These are phyloP conservation scores for Lasiurus cinereus DNA, from an alignment of 2,113 vertebrate genomes.

Conservation along the genomic window DNA sequence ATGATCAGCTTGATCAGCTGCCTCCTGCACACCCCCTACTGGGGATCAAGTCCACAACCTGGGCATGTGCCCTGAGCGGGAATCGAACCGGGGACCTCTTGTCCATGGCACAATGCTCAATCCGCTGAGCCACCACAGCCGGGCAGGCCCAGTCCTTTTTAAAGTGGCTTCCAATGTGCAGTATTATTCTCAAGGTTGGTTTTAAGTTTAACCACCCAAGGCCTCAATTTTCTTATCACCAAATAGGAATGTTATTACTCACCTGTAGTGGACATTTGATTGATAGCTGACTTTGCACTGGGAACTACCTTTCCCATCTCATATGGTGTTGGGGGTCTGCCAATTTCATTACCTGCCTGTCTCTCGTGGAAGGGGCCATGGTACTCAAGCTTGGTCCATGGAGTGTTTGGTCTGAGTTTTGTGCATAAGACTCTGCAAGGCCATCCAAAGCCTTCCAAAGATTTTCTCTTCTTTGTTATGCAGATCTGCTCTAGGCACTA, in stretches of 20 bases:
- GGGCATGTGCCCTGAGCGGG: too few species aligned
- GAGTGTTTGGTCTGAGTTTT: not conserved
- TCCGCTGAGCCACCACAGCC: too few species aligned
- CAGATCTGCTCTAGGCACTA: not conserved
- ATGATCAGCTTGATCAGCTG: too few species aligned
- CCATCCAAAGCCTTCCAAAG: not conserved
- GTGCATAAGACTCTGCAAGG: accelerated
- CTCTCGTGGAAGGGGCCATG: not conserved
- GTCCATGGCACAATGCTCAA: too few species aligned
- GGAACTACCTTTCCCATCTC: not conserved
- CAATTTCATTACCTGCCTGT: not conserved
- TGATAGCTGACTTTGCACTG: not conserved
- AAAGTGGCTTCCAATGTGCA: not conserved
- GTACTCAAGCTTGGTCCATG: not conserved
- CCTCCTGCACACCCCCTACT: too few species aligned
- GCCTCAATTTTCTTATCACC: not conserved
- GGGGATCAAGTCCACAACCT: too few species aligned
- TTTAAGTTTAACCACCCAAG: not conserved
- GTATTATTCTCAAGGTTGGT: not conserved
- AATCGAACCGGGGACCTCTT: too few species aligned
- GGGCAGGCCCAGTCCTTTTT: too few species aligned
- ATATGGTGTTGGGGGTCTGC: not conserved
- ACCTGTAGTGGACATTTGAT: not conserved
- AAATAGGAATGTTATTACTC: not conserved
- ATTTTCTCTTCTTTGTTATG: not conserved